Percentiles rank a stretch among this genome's conserved stretches.
Evolutionary conservation across 2,888 invertebrate species (phyloP).

Genomic region (Harpalus rufipes): DNA sequence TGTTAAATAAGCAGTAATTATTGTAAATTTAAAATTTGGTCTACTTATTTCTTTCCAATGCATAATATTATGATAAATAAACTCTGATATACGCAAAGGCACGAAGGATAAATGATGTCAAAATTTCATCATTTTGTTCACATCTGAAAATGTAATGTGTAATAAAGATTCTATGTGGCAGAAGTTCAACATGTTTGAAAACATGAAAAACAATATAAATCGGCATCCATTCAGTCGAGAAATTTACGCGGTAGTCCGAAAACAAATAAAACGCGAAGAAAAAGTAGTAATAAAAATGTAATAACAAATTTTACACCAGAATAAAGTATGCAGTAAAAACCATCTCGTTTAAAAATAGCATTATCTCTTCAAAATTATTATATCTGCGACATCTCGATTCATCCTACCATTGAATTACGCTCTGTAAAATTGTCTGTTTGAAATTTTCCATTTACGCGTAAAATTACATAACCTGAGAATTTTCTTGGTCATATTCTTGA

Average conservation of each 20-base stretch:
- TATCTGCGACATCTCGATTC: slow-evolving; percentile 53
- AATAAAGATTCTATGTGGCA: background rate
- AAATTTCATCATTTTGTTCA: background rate
- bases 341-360: slow-evolving; percentile 50
- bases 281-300: slow-evolving; percentile 58
- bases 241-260: slow-evolving; percentile 45
- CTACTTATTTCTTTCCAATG: no score
- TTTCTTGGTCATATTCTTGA: no score
- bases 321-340: slow-evolving; percentile 56
- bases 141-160: background rate
- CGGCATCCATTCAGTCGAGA: slow-evolving; percentile 39
- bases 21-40: no score
- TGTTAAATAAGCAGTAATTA: no score
- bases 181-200: slow-evolving; percentile 6
- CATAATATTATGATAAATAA: no score
- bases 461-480: background rate
- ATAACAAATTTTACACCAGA: slow-evolving; percentile 63
- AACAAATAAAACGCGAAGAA: slow-evolving; percentile 55
- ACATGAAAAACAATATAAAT: slow-evolving; percentile 42
- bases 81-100: no score
- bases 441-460: background rate
- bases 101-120: no score
- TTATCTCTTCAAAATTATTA: slow-evolving; percentile 61
- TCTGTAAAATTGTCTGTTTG: background rate
- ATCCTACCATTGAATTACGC: slow-evolving; percentile 1